A percentile compares a stretch with the other conserved stretches of the same genome.
These are phyloP conservation scores for Caenorhabditis drosophilae DNA, from an alignment of 2,888 invertebrate species.

Conservation along the genomic window DNA sequence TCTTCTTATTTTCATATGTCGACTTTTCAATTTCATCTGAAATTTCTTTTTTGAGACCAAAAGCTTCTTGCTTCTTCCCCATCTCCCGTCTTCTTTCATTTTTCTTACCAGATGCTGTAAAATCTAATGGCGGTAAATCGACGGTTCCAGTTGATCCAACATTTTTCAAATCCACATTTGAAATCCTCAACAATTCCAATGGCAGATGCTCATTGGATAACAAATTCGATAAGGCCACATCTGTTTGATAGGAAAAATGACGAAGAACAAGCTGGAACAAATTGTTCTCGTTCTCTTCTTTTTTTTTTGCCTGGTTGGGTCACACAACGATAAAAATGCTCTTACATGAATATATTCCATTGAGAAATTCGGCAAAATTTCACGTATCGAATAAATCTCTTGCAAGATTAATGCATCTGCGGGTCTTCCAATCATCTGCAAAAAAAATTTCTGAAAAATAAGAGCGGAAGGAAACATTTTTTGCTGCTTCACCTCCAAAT, in stretches of 20 bases:
- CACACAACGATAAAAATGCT: too few species aligned
- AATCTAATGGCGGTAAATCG: conserved; percentile 35
- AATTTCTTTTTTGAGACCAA: too few species aligned
- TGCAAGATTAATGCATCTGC: neutral
- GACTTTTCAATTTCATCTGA: conserved; percentile 25
- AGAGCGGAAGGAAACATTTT: too few species aligned
- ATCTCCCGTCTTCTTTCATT: too few species aligned
- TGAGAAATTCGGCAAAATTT: conserved; percentile 14
- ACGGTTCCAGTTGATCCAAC: conserved; percentile 3
- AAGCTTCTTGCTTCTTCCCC: too few species aligned
- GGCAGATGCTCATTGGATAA: conserved; percentile 42
- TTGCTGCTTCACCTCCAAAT: neutral
- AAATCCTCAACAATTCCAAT: conserved; percentile 37
- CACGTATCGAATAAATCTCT: conserved; percentile 3
- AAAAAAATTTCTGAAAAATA: neutral
- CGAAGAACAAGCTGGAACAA: conserved; percentile 51
- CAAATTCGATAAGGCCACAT: conserved; percentile 35
- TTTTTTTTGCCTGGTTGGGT: too few species aligned
- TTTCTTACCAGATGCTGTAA: too few species aligned
- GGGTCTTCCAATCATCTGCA: too few species aligned
- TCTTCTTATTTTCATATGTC: conserved; percentile 1
- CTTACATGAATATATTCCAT: conserved; percentile 21
- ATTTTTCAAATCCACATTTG: conserved; percentile 10
- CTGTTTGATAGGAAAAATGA: conserved; percentile 49
- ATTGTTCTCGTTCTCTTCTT: too few species aligned